Base-by-base conservation (phyloP, 53 echinoderm and acorn worm genomes). In the Holothuria leucospilota region DNA sequence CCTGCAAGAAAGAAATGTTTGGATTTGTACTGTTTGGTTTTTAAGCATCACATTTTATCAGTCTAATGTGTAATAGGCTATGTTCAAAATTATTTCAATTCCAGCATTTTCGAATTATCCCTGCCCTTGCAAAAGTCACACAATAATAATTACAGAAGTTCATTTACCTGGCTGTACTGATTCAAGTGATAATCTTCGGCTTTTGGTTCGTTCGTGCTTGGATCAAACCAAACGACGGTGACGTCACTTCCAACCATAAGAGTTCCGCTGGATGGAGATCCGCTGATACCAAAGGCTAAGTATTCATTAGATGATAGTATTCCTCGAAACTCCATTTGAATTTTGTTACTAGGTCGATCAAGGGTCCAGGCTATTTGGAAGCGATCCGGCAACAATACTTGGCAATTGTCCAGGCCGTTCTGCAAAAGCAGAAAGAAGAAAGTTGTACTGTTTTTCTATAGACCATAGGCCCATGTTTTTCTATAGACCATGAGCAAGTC, bases 271-370 rank as follows among this genome's bases (percentile, higher is more conserved):
- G 68, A 59, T n/a, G 84, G 64, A 0, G 96, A 91, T 15, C 96
- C 96, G 23, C 96, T 96, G 71, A 91, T 66, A 60, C 96, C 96
- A 69, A 96, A 96, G 18, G 91, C 81, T 79, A 96, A 63, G 85
- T 96, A 96, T 39, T 91, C 79, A 60, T 77, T 70, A 8, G 39
- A n/a, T 0, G 65, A 25, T 25, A 89, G 53, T 21, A 86, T 82
- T 51, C 91, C 92, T 30, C 89, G 26, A 25, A 91, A 86, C 61
- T 86, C 53, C n/a, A 94, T 63, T 2, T 65, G 72, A 15, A 94
- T 89, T 13, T 78, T 60, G 61, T 62, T 65, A 4, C 4, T 27
- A 9, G 21, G 52, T 20, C 84, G 89, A 53, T 82, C 90, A 15
- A 94, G 29, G 6, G 89, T 69, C 94, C 94, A 94, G 15, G 91